These are phyloP conservation scores for Caranx ignobilis DNA, from an alignment of 2,113 vertebrate genomes.

Conservation along the genomic window DNA sequence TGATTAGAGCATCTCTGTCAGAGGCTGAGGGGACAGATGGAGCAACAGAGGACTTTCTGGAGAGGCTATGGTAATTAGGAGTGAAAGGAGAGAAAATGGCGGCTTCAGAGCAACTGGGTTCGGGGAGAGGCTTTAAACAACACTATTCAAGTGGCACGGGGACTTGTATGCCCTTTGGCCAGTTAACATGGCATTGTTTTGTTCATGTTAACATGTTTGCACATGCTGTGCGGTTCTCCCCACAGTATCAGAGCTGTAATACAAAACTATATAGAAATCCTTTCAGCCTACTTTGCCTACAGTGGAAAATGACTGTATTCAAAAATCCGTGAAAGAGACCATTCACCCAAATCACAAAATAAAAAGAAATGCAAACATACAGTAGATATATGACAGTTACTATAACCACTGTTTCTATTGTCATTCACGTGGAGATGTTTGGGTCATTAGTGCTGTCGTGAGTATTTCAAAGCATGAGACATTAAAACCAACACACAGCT, in stretches of 20 bases:
- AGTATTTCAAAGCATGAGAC: not conserved
- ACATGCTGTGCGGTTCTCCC: constrained; percentile 67
- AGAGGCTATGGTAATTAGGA: constrained; percentile 85
- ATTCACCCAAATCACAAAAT: not conserved
- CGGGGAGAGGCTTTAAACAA: constrained; percentile 79
- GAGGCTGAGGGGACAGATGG: constrained; percentile 85
- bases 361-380: not conserved
- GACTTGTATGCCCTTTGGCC: constrained; percentile 77
- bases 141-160: constrained; percentile 71
- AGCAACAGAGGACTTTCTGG: constrained; percentile 84
- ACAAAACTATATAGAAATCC: constrained; percentile 19
- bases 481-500: not conserved
- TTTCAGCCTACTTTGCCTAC: not conserved
- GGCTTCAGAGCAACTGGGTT: constrained; percentile 78
- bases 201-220: constrained; percentile 76
- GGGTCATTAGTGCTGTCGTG: not conserved
- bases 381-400: not conserved
- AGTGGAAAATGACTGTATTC: not conserved
- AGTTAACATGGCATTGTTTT: constrained; percentile 76
- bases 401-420: not conserved
- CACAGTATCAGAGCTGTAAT: constrained; percentile 31
- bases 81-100: constrained; percentile 80
- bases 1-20: constrained; percentile 83
- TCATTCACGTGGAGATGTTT: not conserved
- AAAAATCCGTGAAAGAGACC: not conserved